Conservation (phyloP, 92 coral and sea anemone genomes). For the Phymanthus crucifer region DNA sequence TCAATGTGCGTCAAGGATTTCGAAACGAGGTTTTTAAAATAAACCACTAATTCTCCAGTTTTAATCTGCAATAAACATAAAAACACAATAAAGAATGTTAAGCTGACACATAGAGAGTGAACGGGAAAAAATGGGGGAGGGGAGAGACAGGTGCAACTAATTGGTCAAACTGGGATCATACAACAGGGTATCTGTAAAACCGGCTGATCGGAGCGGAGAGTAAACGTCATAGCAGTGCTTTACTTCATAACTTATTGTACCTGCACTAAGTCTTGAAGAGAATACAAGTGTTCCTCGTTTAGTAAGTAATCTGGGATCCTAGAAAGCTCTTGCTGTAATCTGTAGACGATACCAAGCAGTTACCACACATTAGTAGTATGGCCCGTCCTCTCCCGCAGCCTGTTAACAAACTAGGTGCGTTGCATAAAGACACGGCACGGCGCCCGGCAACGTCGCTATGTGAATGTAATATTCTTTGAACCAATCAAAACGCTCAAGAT, state of each 20-base stretch:
- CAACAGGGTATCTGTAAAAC: too few relatives aligned
- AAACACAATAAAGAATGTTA: not conserved
- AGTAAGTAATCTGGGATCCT: conserved; percentile 78
- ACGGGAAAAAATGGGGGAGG: too few relatives aligned
- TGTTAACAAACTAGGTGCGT: too few relatives aligned
- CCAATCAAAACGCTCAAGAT: not conserved
- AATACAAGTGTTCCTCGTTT: conserved; percentile 74
- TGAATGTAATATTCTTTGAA: too few relatives aligned
- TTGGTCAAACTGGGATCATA: too few relatives aligned
- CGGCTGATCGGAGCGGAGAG: not conserved
- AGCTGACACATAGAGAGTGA: not conserved
- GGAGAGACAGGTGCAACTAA: too few relatives aligned
- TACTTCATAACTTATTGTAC: conserved; percentile 30
- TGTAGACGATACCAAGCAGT: conserved; percentile 9
- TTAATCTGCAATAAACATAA: conserved; percentile 36
- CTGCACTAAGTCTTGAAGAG: conserved; percentile 90
- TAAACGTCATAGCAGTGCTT: not conserved
- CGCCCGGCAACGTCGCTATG: not conserved
- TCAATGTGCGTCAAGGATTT: conserved; percentile 60
- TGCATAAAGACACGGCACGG: too few relatives aligned
- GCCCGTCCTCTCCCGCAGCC: too few relatives aligned
- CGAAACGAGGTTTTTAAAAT: conserved; percentile 58
- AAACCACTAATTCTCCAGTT: conserved; percentile 59
- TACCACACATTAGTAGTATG: too few relatives aligned
- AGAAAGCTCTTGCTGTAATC: conserved; percentile 67